Conservation (phyloP, 2,113 vertebrate genomes). For the Xiphorhynchus elegans region DNA sequence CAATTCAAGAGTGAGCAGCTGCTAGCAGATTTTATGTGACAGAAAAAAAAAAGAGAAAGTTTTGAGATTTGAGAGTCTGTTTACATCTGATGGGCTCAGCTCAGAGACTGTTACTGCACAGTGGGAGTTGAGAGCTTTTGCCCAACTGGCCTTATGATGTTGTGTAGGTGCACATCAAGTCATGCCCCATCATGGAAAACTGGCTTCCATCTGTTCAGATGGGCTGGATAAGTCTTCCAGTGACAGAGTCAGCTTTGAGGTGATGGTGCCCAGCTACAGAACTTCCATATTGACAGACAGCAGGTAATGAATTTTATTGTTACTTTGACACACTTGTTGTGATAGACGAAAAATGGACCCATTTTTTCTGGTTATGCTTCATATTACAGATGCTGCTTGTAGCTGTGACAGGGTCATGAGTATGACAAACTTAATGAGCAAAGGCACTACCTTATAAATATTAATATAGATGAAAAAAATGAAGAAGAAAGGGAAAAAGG, state of each 20-base stretch:
- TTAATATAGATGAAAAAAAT: background rate
- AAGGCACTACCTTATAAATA: background rate
- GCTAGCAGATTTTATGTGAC: background rate
- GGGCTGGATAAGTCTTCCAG: background rate
- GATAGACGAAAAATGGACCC: background rate
- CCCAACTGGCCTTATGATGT: background rate
- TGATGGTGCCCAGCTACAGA: background rate
- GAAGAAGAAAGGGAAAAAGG: background rate
- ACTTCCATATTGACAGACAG: background rate
- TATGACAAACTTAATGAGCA: background rate
- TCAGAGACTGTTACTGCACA: background rate
- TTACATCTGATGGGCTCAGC: background rate
- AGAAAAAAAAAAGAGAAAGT: background rate
- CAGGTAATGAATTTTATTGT: background rate
- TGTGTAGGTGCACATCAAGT: accelerated
- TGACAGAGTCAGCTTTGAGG: background rate
- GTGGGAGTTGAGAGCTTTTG: background rate
- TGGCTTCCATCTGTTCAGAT: background rate
- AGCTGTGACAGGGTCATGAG: background rate
- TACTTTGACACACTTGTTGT: background rate
- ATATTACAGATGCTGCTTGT: background rate
- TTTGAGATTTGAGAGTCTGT: background rate
- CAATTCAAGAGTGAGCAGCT: constrained; percentile 36
- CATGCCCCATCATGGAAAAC: accelerated
- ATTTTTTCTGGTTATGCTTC: background rate